Evolutionary conservation across 2,113 vertebrate genomes (phyloP).

Genomic region (Halichoeres trimaculatus): DNA sequence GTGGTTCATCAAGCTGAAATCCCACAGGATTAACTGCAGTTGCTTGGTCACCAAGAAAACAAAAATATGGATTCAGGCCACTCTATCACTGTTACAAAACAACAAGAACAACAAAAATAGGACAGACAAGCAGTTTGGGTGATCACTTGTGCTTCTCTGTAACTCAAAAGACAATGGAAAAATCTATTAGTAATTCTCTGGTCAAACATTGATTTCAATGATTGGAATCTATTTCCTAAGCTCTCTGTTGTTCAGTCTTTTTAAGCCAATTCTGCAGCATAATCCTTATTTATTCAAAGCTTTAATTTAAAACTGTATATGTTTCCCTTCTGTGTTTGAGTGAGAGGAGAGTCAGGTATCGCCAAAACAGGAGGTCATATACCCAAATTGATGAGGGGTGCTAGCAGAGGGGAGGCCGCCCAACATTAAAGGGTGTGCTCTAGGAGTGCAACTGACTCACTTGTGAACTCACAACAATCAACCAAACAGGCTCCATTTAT

Average conservation of each 20-base stretch:
- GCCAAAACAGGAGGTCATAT: too few species aligned
- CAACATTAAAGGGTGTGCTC: too few species aligned
- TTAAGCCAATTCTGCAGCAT: too few species aligned
- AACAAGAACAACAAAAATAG: conserved; percentile 23
- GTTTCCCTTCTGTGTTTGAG: too few species aligned
- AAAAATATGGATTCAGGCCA: conserved; percentile 58
- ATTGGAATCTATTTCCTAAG: conserved; percentile 13
- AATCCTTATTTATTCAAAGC: too few species aligned
- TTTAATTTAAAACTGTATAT: too few species aligned
- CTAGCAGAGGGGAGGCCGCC: too few species aligned
- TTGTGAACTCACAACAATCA: too few species aligned
- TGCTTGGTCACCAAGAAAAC: conserved; percentile 71
- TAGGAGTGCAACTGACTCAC: too few species aligned
- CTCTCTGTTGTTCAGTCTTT: not conserved
- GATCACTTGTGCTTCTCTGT: conserved; percentile 37
- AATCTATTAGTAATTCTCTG: conserved; percentile 31
- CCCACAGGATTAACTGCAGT: conserved; percentile 67
- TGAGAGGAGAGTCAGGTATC: too few species aligned
- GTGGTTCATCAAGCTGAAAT: conserved; percentile 76
- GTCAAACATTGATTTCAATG: conserved; percentile 1
- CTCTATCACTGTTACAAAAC: conserved; percentile 61
- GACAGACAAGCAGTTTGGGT: conserved; percentile 18
- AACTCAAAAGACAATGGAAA: conserved; percentile 31
- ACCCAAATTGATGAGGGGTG: too few species aligned
- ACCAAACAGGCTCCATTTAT: too few species aligned